A percentile compares a stretch with the other conserved stretches of the same genome.
phyloP scores from a whole-genome alignment of 2,113 vertebrate species.

The Lampris megalopsis region DNA sequence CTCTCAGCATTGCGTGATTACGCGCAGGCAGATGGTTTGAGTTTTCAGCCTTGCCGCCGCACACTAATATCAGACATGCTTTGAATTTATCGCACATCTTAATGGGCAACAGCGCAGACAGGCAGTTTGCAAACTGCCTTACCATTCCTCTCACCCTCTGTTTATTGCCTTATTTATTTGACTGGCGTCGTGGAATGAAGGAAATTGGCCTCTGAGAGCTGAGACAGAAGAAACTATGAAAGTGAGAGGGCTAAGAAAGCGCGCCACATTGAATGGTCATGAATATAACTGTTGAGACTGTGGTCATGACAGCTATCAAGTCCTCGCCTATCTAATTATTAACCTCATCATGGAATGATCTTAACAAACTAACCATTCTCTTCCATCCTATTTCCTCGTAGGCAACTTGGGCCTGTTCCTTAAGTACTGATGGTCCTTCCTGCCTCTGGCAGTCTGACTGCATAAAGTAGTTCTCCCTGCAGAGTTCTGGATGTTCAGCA shows the following conservation, averaged over 20 bases:
- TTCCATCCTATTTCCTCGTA: conserved; percentile 15
- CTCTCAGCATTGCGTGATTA: conserved; percentile 60
- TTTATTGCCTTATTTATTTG: conserved; percentile 80
- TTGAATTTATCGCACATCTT: conserved; percentile 80
- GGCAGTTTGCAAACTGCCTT: conserved; percentile 48
- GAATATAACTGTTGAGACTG: conserved; percentile 62
- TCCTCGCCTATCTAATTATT: conserved; percentile 60
- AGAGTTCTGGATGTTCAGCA: conserved; percentile 1
- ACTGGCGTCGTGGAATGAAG: conserved; percentile 65
- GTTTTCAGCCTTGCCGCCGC: conserved; percentile 64
- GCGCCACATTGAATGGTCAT: conserved; percentile 24
- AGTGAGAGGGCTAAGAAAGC: conserved; percentile 27
- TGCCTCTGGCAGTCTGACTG: conserved; percentile 11
- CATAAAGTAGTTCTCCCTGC: conserved; percentile 27
- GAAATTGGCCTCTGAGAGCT: conserved; percentile 33
- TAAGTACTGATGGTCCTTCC: conserved; percentile 11
- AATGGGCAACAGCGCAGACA: conserved; percentile 65
- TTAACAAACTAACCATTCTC: conserved; percentile 41
- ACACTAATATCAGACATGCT: conserved; percentile 77
- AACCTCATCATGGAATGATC: conserved; percentile 40
- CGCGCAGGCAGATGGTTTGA: conserved; percentile 72
- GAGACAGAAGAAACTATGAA: conserved; percentile 40
- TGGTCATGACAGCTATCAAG: conserved; percentile 56
- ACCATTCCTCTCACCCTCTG: conserved; percentile 51
- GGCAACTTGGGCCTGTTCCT: conserved; percentile 14